Conservation (phyloP, 2,113 vertebrate species). For the Tetrax tetrax region DNA sequence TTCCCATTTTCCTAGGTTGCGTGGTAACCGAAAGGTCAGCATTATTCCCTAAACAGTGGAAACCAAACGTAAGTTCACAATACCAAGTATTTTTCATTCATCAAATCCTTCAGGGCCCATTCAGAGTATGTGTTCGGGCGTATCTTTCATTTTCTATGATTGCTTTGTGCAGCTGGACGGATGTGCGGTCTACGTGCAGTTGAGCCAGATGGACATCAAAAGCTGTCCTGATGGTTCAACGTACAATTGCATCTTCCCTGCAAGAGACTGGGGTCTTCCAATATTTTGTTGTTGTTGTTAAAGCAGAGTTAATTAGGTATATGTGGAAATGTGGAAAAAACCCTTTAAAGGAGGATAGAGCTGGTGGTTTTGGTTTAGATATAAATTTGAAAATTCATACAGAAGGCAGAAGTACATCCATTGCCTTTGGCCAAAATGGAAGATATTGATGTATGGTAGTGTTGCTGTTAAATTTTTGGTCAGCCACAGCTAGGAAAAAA, state of each 20-base stretch:
- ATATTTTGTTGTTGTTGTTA: fast-evolving
- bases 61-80: conserved; percentile 42
- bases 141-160: conserved; percentile 45
- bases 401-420: not conserved
- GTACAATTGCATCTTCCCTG: not conserved
- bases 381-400: not conserved
- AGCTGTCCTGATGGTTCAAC: not conserved
- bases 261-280: not conserved
- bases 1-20: conserved; percentile 65
- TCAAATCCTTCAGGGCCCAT: conserved; percentile 59
- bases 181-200: not conserved
- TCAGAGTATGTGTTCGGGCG: not conserved
- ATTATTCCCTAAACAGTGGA: conserved; percentile 38
- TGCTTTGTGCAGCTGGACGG: conserved; percentile 17
- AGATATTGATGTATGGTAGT: not conserved
- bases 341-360: not conserved
- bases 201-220: not conserved
- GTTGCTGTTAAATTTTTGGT: not conserved
- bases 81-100: conserved; percentile 25
- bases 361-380: not conserved
- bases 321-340: not conserved
- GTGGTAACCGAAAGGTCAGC: conserved; percentile 64
- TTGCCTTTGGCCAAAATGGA: not conserved
- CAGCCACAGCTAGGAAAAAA: not conserved
- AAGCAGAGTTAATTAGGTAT: not conserved